Evolutionary conservation across 2,113 vertebrate genomes (phyloP).

Genomic region (Carassius gibelio): DNA sequence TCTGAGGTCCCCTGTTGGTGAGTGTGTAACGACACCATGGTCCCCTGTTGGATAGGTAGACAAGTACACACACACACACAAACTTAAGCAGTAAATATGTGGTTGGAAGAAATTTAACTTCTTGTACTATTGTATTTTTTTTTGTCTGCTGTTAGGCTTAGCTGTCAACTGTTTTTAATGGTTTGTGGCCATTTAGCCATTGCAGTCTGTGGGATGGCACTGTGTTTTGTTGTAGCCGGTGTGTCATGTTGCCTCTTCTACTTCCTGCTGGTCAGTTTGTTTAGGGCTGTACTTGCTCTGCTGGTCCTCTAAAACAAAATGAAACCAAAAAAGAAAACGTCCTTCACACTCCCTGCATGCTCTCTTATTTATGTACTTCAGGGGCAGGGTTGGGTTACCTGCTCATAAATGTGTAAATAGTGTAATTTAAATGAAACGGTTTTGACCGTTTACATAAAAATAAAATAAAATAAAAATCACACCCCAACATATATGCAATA

Average conservation of each 20-base stretch:
- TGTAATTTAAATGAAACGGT: too few relatives aligned
- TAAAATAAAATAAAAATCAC: too few relatives aligned
- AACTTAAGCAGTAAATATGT: neutral
- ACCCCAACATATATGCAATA: too few relatives aligned
- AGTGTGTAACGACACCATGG: too few relatives aligned
- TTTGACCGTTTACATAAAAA: too few relatives aligned
- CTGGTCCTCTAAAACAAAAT: slow-evolving; percentile 52
- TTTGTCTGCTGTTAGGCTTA: slow-evolving; percentile 1
- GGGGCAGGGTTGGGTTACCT: neutral
- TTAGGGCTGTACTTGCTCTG: slow-evolving; percentile 56
- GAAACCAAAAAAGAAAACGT: neutral
- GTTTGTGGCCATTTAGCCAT: neutral
- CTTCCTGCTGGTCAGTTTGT: slow-evolving; percentile 51
- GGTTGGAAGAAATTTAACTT: slow-evolving; percentile 24
- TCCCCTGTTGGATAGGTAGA: too few relatives aligned
- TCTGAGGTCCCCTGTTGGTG: too few relatives aligned
- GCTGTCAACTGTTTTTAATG: slow-evolving; percentile 17
- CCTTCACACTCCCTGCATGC: slow-evolving; percentile 58
- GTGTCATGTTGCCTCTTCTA: neutral
- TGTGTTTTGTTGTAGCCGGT: neutral
- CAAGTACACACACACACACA: neutral
- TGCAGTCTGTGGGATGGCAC: neutral
- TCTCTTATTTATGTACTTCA: slow-evolving; percentile 63
- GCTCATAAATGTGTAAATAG: too few relatives aligned
- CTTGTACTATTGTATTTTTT: neutral